Base-by-base conservation (phyloP, 1,140 invertebrate species). In the Vollenhovia emeryi region DNA sequence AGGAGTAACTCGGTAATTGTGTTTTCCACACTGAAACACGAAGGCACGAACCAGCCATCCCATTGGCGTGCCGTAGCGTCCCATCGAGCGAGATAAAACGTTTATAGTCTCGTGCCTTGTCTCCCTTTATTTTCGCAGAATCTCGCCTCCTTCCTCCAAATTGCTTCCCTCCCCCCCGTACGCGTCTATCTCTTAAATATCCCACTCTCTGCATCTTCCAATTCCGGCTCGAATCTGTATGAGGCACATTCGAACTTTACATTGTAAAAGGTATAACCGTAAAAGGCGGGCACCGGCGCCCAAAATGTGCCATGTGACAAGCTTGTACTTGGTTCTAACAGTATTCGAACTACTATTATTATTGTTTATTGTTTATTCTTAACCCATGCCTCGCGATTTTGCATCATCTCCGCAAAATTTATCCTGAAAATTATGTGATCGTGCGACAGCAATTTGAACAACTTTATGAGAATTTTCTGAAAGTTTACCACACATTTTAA, bases 1-100 rank as follows among this genome's bases (percentile, higher is more conserved):
- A 69, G 40, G 43, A 78, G 80, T 60, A 60, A 71, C 64, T 86
- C 64, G 84, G 86, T 90, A 91, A 91, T 91, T 88, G 90, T 91
- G 88, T 91, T 91, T 89, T 85, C 86, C 83, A 85, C 66, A 43
- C 80, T 59, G 71, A 57, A 86, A 85, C 73, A 45, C 43, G 45
- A 40, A 68, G 71, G 69, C 78, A 50, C 68, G 59, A 33, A n/a
- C 30, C 55, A n/a, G 84, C 8, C 68, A 33, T 43, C 30, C 69
- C 60, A 78, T 43, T 24, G 33, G 80, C 80, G 74, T 83, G 84
- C 84, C 79, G 74, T 83, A 64, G 71, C 75, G 64, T 40, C n/a
- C 48, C 68, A 50, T 71, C 62, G 68, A 68, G 66, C 84, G 62
- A 85, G 87, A 90, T 89, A 89, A 90, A 90, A 89, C 88, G 86